Base-by-base conservation (phyloP, 2,113 vertebrate species). In the Cephalopterus ornatus region DNA sequence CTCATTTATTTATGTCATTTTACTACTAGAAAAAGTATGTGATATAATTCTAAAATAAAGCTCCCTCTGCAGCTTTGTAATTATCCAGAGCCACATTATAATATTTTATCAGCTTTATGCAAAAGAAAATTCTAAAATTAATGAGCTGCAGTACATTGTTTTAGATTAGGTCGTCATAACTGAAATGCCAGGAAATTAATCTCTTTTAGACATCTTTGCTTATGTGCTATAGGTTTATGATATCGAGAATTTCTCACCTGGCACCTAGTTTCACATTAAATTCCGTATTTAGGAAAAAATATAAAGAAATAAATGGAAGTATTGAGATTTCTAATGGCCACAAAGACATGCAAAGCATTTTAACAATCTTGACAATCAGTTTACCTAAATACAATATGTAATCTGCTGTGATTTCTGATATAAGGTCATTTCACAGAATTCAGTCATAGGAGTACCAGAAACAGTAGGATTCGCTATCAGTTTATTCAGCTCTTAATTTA, bases 81-180 rank as follows among this genome's bases (percentile, higher is more conserved):
- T 88, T 86, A 61, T 65, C 46, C 49, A 68, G 16, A 18, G 10
- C 21, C 53, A 23, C 16, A 47, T 28, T 63, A 15, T 52, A 55
- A 8, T 52, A 74, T 88, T 93, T 85, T 73, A 72, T 56, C 35
- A 56, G 19, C 46, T 84, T 70, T 81, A 75, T 70, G 30, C n/a
- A 72, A 82, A 85, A 67, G n/a, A 19, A n/a, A n/a, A 9, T 78
- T 88, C 42, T 82, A 46, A 78, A 95, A 79, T 13, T 32, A 75
- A 65, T 68, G 41, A 66, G 47, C 49, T 93, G 26, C 39, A 63
- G 18, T 46, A 20, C 8, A 10, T 85, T 70, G 30, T 49, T 68
- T 91, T 68, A 52, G 41, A 28, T 65, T 72, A 61, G 39, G 44
- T 67, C 28, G 37, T 84, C 46, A 33, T 56, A 91, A 32, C 26